A percentile compares a stretch with the other conserved stretches of the same genome.
phyloP scores from a whole-genome alignment of 2,797 vertebrate genomes.

The Staurois parvus region DNA sequence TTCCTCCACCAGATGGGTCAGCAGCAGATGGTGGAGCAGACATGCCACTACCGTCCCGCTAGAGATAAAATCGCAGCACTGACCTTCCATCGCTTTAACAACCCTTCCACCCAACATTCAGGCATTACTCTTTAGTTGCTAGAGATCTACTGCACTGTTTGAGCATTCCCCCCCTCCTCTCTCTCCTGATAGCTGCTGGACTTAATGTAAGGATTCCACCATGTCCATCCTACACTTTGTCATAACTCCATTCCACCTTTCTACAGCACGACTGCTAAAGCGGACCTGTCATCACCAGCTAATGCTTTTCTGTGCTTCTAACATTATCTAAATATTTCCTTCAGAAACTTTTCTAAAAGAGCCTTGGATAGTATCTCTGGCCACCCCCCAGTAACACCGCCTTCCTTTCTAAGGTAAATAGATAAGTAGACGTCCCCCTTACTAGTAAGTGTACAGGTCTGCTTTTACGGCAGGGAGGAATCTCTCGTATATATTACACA shows the following conservation, averaged over 20 bases:
- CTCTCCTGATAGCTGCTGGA: no score
- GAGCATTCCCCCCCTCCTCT: neutral
- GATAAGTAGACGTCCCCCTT: no score
- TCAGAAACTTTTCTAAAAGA: neutral
- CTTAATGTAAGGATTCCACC: no score
- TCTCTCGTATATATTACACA: constrained; percentile 36
- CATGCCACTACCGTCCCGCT: constrained; percentile 1
- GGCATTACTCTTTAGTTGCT: constrained; percentile 50
- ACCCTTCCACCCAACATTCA: constrained; percentile 32
- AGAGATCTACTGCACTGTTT: constrained; percentile 33
- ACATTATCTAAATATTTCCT: neutral
- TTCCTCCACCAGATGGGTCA: constrained; percentile 1
- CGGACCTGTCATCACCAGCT: neutral
- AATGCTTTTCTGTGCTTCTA: neutral
- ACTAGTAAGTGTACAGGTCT: neutral
- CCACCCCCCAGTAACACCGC: neutral
- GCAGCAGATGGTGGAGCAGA: constrained; percentile 25
- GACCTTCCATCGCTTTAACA: constrained; percentile 11
- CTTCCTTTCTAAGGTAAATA: neutral
- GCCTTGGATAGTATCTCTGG: neutral
- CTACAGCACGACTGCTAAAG: neutral
- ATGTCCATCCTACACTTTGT: no score
- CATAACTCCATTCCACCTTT: neutral
- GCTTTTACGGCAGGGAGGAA: neutral
- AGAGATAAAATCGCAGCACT: constrained; percentile 13